Evolutionary conservation across 2,113 vertebrate genomes (phyloP).

Genomic region (Atrichornis clamosus): DNA sequence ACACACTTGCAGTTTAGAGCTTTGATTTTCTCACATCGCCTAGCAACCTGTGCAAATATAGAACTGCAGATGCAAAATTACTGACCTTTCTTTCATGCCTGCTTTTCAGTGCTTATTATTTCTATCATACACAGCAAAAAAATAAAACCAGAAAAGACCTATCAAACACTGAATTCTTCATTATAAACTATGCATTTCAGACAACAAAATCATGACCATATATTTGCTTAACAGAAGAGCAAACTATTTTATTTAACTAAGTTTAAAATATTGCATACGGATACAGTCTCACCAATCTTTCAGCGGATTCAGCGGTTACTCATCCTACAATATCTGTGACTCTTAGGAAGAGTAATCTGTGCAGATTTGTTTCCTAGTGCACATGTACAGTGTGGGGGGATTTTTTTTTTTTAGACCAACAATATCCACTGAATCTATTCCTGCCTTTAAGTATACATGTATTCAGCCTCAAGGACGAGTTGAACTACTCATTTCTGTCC

Average conservation of each 20-base stretch:
- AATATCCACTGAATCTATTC: neutral
- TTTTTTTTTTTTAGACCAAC: neutral
- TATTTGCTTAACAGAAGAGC: neutral
- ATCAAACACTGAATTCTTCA: neutral
- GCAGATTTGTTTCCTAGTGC: neutral
- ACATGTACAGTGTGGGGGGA: accelerated
- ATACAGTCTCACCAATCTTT: neutral
- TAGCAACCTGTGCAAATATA: slow-evolving; percentile 75
- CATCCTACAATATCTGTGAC: neutral
- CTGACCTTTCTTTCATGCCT: slow-evolving; percentile 62
- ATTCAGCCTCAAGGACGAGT: neutral
- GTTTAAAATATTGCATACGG: neutral
- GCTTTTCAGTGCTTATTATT: slow-evolving; percentile 35
- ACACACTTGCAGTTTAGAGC: slow-evolving; percentile 36
- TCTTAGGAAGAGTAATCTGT: neutral
- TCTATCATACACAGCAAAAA: neutral
- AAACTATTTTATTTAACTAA: neutral
- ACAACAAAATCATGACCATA: neutral
- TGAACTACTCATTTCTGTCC: neutral
- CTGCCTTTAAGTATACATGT: neutral
- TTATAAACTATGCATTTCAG: neutral
- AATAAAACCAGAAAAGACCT: neutral
- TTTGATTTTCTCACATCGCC: slow-evolving; percentile 69
- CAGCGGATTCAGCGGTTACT: neutral
- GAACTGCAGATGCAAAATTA: slow-evolving; percentile 69